These are phyloP conservation scores for Lucinisca nassula DNA, from an alignment of 2,888 invertebrate genomes.

Conservation along the genomic window DNA sequence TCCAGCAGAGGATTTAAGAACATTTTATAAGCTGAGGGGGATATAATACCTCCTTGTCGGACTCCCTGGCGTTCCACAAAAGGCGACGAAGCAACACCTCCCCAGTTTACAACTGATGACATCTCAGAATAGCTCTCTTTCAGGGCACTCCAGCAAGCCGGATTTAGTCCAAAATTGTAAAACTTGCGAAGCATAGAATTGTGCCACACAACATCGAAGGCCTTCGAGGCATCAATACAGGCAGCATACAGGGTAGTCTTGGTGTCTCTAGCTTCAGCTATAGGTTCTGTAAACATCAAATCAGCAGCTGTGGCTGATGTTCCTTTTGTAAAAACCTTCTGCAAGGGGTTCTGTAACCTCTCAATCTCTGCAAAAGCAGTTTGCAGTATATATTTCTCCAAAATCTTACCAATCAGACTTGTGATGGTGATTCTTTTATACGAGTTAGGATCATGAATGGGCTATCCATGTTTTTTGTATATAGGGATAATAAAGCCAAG, in stretches of 20 bases:
- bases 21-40: constrained; percentile 12
- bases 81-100: background rate
- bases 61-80: constrained; percentile 10
- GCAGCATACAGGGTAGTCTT: no score
- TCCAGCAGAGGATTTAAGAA: constrained; percentile 18
- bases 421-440: constrained; percentile 23
- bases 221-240: no score
- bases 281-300: no score
- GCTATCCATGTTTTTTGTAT: constrained; percentile 6
- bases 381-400: constrained; percentile 11
- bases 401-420: constrained; percentile 15
- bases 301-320: background rate
- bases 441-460: constrained; percentile 11
- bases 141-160: no score
- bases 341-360: background rate
- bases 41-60: constrained; percentile 20
- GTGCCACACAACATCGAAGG: no score
- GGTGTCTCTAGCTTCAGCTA: no score
- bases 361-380: background rate
- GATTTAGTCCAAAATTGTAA: no score
- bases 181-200: no score
- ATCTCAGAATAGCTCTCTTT: no score
- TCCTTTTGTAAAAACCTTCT: constrained; percentile 31
- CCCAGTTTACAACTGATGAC: no score
- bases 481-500: background rate